These are phyloP conservation scores for Tarsius wallacei DNA, from an alignment of 2,797 vertebrate genomes.

Conservation along the genomic window DNA sequence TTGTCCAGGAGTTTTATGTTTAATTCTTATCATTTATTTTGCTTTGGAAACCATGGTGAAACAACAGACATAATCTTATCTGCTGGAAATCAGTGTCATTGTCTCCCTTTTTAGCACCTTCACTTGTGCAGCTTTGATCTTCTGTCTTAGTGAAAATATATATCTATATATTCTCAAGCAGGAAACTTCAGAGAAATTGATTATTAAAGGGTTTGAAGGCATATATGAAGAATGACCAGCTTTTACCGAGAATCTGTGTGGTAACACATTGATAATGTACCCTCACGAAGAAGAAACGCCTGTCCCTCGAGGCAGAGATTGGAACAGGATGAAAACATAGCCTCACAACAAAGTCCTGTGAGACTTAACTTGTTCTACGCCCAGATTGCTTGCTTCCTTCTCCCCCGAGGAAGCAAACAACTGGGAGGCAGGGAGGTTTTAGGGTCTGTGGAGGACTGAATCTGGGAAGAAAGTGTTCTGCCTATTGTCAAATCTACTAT, in stretches of 20 bases:
- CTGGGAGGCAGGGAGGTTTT: background rate
- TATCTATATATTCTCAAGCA: background rate
- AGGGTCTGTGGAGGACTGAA: background rate
- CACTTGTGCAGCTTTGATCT: slow-evolving; percentile 50
- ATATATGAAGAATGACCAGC: slow-evolving; percentile 4
- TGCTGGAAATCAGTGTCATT: background rate
- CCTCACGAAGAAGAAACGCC: slow-evolving; percentile 1
- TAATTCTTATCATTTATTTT: background rate
- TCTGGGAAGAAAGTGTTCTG: background rate
- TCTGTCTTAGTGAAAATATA: background rate
- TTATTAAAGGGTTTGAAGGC: slow-evolving; percentile 50
- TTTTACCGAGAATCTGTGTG: background rate
- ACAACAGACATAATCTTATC: slow-evolving; percentile 26
- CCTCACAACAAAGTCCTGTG: background rate
- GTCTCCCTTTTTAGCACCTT: background rate
- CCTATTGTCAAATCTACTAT: background rate
- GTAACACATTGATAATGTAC: background rate
- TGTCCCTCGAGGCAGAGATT: background rate
- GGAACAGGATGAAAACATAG: slow-evolving; percentile 58
- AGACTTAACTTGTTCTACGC: background rate
- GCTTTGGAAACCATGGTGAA: background rate
- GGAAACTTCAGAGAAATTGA: slow-evolving; percentile 24
- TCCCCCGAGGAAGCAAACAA: background rate
- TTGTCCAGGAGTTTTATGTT: background rate
- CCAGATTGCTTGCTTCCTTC: background rate